Base-by-base conservation (phyloP, 1,140 invertebrate species). In the Bursaphelenchus mucronatus region DNA sequence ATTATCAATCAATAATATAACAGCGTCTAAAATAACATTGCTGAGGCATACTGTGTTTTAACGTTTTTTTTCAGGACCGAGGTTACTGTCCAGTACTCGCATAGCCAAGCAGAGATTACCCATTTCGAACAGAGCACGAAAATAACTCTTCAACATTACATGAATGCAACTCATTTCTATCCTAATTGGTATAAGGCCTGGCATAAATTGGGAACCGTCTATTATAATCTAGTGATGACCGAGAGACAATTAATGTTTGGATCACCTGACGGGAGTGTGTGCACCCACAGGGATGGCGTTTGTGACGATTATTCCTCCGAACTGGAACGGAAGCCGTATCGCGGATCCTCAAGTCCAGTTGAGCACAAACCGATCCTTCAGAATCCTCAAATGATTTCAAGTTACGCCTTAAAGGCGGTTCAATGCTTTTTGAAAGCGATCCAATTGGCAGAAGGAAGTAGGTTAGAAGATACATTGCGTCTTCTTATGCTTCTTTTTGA, bases 151-250 rank as follows among this genome's bases (percentile, higher is more conserved):
- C 87, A 89, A 30, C 93, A 83, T 69, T 97, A 93, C 78, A 86
- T 87, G 41, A 86, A 88, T 40, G 92, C 95, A 0, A 95, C 91
- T 3, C 88, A 90, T 70, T 88, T 92, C 73, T 91, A 97, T 81
- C 86, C 88, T 44, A 80, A 83, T 53, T 87, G 85, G 84, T 86
- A 87, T 68, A 86, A 86, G 86, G 94, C 94, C 0, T 98, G 95
- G 92, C 94, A 99, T 82, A 87, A 92, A 2, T 94, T 90, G 86
- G 95, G 95, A 0, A 94, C 94, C 71, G 94, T 93, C 86, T 97
- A 97, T 82, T 98, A 94, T 79, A 92, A 97, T 83, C 90, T 94
- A 0, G 91, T 97, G 0, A 63, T 66, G 52, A 49, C 59, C 41
- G 71, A 73, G 40, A 43, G 57, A 51, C 30, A 57, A 8, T 11